phyloP scores from a whole-genome alignment of 2,113 vertebrate species.

The Calypte anna region DNA sequence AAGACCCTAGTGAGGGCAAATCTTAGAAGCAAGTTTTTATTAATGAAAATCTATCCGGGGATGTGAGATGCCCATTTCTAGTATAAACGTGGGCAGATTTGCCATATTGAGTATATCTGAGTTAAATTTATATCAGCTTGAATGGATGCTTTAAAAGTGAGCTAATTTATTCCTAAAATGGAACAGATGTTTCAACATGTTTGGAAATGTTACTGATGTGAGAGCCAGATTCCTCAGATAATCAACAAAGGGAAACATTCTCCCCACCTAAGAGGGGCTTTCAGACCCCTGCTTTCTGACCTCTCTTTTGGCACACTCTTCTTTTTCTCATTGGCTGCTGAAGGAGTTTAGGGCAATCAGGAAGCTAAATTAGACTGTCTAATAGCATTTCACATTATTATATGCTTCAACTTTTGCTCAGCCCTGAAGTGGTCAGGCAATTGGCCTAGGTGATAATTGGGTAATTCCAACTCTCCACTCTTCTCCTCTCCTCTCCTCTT shows the following conservation, averaged over 20 bases:
- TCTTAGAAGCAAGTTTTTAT: not conserved
- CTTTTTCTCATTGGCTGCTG: not conserved
- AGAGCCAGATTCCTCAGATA: not conserved
- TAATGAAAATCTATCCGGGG: not conserved
- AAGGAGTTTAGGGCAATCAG: not conserved
- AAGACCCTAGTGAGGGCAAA: not conserved
- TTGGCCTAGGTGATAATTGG: not conserved
- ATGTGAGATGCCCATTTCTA: not conserved
- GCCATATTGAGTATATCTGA: not conserved
- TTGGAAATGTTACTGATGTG: not conserved
- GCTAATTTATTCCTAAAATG: not conserved
- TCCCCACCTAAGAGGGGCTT: accelerated
- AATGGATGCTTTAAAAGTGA: not conserved
- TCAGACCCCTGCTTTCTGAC: not conserved
- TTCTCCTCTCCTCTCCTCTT: not conserved
- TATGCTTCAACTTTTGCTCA: not conserved
- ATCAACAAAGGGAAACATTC: not conserved
- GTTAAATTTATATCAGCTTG: not conserved
- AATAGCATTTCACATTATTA: not conserved
- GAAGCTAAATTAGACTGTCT: not conserved
- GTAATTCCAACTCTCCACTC: not conserved
- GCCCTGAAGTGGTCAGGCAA: not conserved
- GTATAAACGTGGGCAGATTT: not conserved
- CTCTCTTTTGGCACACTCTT: not conserved
- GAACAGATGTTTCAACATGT: not conserved